Percentiles rank a stretch among this genome's conserved stretches.
Conservation (phyloP, 2,113 vertebrate species). For the Zosterops borbonicus region DNA sequence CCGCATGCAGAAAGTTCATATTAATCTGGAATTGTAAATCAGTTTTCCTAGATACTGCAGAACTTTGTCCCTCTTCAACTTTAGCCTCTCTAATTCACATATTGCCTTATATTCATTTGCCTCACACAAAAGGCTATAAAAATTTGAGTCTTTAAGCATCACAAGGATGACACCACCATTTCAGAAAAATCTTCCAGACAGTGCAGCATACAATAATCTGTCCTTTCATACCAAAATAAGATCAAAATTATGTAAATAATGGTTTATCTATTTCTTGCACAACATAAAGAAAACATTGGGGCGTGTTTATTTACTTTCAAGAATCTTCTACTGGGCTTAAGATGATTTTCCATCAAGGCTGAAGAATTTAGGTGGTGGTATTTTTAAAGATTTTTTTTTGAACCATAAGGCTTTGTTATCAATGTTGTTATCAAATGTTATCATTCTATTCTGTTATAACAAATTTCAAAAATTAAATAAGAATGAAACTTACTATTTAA, state of each 20-base stretch:
- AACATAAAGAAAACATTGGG: neutral
- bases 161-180: accelerated
- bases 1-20: neutral
- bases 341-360: neutral
- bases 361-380: neutral
- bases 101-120: neutral
- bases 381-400: neutral
- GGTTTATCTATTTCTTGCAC: neutral
- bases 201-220: accelerated
- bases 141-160: neutral
- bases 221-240: neutral
- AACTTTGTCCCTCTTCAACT: neutral
- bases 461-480: neutral
- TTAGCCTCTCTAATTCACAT: neutral
- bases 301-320: neutral
- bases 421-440: neutral
- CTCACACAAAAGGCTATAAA: neutral
- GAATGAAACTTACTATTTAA: neutral
- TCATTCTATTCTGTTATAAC: neutral
- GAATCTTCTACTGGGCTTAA: neutral
- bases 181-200: neutral
- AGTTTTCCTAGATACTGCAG: neutral
- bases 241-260: neutral
- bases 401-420: neutral
- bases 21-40: neutral